Conservation (phyloP, 2,113 vertebrate species). For the Ctenodactylus gundi region DNA sequence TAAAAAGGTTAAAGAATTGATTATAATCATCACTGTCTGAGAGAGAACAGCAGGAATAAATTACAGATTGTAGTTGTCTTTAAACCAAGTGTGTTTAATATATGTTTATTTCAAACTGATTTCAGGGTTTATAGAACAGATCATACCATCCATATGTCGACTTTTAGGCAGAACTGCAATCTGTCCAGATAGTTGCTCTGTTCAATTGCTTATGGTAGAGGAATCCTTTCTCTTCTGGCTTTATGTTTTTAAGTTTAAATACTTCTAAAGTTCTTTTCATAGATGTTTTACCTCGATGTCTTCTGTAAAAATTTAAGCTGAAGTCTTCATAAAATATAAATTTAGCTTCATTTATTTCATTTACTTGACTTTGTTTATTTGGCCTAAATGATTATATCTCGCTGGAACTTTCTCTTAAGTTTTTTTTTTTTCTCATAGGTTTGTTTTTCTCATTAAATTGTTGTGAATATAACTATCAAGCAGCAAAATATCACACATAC, state of each 20-base stretch:
- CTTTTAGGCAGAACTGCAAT: constrained; percentile 1
- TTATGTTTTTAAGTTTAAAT: constrained; percentile 8
- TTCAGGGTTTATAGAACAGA: constrained; percentile 43
- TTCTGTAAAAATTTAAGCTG: constrained; percentile 7
- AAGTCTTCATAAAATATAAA: constrained; percentile 23
- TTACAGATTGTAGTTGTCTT: constrained; percentile 54
- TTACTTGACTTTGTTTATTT: neutral
- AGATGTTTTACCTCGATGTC: neutral
- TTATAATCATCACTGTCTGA: constrained; percentile 66
- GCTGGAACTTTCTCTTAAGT: constrained; percentile 14
- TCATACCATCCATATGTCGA: neutral
- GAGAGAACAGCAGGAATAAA: constrained; percentile 64
- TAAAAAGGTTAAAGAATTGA: constrained; percentile 71
- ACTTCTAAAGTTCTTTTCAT: neutral
- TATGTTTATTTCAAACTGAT: constrained; percentile 52
- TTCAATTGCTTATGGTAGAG: neutral
- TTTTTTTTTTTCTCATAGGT: neutral
- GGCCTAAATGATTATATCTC: neutral
- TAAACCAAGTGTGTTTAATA: constrained; percentile 43
- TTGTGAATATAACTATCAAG: neutral
- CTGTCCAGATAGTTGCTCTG: neutral
- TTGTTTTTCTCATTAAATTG: neutral
- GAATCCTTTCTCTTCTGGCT: neutral
- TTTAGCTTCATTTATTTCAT: neutral
- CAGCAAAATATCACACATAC: neutral